These are phyloP conservation scores for Pogonocherus hispidulus DNA, from an alignment of 2,888 invertebrate species.

Conservation along the genomic window DNA sequence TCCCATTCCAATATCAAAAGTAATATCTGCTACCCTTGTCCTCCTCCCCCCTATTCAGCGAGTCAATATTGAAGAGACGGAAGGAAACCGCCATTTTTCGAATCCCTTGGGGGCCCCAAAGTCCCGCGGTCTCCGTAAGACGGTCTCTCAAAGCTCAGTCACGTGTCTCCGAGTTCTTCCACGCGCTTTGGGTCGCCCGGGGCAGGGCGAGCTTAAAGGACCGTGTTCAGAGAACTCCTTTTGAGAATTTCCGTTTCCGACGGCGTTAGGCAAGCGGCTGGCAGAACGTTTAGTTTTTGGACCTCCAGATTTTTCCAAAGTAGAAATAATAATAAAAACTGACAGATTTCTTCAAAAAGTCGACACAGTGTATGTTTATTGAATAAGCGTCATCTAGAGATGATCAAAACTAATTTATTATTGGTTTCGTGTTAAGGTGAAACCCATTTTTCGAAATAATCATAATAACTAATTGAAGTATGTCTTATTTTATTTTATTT, in stretches of 20 bases:
- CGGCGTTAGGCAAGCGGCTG: slow-evolving; percentile 12
- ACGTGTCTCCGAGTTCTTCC: slow-evolving; percentile 48
- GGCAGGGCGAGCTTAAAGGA: slow-evolving; percentile 52
- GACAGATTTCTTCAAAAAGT: no score
- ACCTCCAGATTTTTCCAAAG: no score
- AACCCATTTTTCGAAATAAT: no score
- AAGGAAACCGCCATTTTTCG: slow-evolving; percentile 46
- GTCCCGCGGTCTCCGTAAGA: slow-evolving; percentile 49
- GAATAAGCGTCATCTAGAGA: no score
- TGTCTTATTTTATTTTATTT: no score
- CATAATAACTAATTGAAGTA: no score
- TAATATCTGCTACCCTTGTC: slow-evolving; percentile 36
- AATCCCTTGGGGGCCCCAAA: slow-evolving; percentile 43
- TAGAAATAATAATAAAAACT: no score
- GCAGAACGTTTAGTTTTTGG: no score
- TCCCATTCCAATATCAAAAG: slow-evolving; percentile 31
- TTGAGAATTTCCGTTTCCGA: slow-evolving; percentile 54
- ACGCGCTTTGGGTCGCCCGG: slow-evolving; percentile 44
- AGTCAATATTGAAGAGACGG: slow-evolving; percentile 40
- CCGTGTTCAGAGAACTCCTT: slow-evolving; percentile 42
- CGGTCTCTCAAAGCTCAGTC: slow-evolving; percentile 52
- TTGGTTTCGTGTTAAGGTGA: no score
- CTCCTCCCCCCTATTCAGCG: slow-evolving; percentile 28
- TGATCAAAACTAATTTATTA: no score
- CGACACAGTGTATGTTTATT: no score